A percentile compares a stretch with the other conserved stretches of the same genome.
Evolutionary conservation across 2,113 vertebrate genomes (phyloP).

Genomic region (Lepus europaeus): DNA sequence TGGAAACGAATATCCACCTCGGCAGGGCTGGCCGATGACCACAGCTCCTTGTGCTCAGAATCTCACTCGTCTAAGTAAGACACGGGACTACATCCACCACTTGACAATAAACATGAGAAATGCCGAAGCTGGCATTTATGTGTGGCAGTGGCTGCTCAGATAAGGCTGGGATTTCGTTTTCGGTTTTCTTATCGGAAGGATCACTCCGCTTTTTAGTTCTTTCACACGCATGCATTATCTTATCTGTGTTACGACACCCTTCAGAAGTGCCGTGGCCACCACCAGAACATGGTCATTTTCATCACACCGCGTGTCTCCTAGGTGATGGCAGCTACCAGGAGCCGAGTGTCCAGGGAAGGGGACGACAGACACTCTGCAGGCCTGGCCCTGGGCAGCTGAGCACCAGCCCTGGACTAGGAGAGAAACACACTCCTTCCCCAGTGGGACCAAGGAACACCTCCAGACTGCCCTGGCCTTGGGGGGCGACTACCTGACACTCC

Average conservation of each 20-base stretch:
- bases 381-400: not conserved
- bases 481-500: not conserved
- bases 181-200: conserved; percentile 79
- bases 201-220: conserved; percentile 79
- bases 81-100: conserved; percentile 72
- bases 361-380: rapidly evolving
- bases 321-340: not conserved
- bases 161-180: conserved; percentile 76
- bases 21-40: not conserved
- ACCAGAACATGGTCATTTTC: conserved; percentile 73
- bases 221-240: conserved; percentile 50
- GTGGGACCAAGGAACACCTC: rapidly evolving
- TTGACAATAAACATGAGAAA: conserved; percentile 65
- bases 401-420: not conserved
- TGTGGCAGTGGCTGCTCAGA: conserved; percentile 42
- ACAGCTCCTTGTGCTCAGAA: not conserved
- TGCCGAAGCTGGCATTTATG: conserved; percentile 58
- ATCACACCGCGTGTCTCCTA: conserved; percentile 75
- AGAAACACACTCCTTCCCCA: not conserved
- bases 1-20: not conserved
- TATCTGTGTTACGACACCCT: conserved; percentile 78
- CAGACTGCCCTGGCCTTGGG: not conserved
- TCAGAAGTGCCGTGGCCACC: conserved; percentile 70
- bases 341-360: not conserved
- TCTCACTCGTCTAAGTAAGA: conserved; percentile 77